These are phyloP conservation scores for Clarias fuscus DNA, from an alignment of 2,797 vertebrate genomes.

Conservation along the genomic window DNA sequence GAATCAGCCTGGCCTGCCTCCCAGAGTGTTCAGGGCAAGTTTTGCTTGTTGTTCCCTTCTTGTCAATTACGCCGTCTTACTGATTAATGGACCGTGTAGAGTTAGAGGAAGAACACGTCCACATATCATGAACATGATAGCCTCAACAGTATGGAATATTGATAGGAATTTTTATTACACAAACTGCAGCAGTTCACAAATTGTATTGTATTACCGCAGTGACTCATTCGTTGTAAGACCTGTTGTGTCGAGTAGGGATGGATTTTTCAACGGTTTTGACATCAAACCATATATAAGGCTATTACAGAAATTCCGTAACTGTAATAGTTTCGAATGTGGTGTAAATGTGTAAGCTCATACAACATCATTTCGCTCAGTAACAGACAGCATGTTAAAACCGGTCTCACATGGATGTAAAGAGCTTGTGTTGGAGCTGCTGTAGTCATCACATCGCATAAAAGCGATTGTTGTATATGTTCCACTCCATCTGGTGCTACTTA, in stretches of 20 bases:
- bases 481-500: slow-evolving; percentile 36
- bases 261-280: background rate
- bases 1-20: slow-evolving; percentile 46
- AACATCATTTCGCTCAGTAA: background rate
- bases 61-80: slow-evolving; percentile 39
- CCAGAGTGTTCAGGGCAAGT: slow-evolving; percentile 46
- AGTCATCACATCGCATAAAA: slow-evolving; percentile 33
- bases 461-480: slow-evolving; percentile 19
- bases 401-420: background rate
- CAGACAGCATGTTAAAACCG: background rate
- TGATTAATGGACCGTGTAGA: slow-evolving; percentile 46
- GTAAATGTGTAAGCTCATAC: background rate
- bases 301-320: background rate
- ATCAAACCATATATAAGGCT: background rate
- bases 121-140: slow-evolving; percentile 23
- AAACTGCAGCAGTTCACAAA: slow-evolving; percentile 1
- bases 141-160: slow-evolving; percentile 23
- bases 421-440: background rate
- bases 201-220: slow-evolving; percentile 16
- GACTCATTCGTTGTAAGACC: slow-evolving; percentile 4
- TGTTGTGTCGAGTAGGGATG: background rate
- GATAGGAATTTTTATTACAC: slow-evolving; percentile 29
- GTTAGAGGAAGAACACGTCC: slow-evolving; percentile 33
- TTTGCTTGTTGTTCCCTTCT: slow-evolving; percentile 47
- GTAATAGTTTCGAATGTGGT: background rate